phyloP scores from a whole-genome alignment of 2,113 vertebrate genomes.

The Epinephelus cyanopodus region DNA sequence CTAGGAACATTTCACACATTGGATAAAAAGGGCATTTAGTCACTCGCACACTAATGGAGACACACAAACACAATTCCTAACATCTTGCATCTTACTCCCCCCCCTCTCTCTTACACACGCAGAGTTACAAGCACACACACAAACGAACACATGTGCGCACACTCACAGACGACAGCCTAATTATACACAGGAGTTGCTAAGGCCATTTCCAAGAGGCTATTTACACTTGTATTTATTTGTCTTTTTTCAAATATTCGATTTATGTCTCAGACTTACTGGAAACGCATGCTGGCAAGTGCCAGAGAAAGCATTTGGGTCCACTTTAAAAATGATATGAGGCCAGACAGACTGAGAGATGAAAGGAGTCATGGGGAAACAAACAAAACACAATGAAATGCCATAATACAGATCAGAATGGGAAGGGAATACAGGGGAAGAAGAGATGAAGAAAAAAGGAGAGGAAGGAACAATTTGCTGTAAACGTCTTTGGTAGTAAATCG shows the following conservation, averaged over 20 bases:
- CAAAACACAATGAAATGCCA: constrained; percentile 83
- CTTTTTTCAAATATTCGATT: constrained; percentile 83
- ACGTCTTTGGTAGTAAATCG: constrained; percentile 80
- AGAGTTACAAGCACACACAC: constrained; percentile 20
- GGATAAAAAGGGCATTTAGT: constrained; percentile 71
- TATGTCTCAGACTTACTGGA: constrained; percentile 85
- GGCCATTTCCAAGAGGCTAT: constrained; percentile 77
- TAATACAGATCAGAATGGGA: constrained; percentile 79
- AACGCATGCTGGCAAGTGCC: constrained; percentile 76
- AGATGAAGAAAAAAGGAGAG: constrained; percentile 69
- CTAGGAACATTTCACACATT: constrained; percentile 77
- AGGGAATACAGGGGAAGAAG: constrained; percentile 45
- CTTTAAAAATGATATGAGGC: constrained; percentile 86
- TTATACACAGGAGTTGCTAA: constrained; percentile 80
- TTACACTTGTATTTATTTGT: constrained; percentile 85
- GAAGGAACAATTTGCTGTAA: constrained; percentile 79
- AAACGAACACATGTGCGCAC: constrained; percentile 54
- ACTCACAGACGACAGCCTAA: constrained; percentile 71
- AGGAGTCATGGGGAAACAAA: constrained; percentile 83
- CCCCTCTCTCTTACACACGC: not conserved
- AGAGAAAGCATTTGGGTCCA: constrained; percentile 86
- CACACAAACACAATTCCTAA: constrained; percentile 61
- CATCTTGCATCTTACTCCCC: constrained; percentile 47
- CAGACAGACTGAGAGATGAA: constrained; percentile 86
- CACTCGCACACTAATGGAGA: constrained; percentile 62